phyloP scores from a whole-genome alignment of 1,140 invertebrate species.

The Apis cerana region DNA sequence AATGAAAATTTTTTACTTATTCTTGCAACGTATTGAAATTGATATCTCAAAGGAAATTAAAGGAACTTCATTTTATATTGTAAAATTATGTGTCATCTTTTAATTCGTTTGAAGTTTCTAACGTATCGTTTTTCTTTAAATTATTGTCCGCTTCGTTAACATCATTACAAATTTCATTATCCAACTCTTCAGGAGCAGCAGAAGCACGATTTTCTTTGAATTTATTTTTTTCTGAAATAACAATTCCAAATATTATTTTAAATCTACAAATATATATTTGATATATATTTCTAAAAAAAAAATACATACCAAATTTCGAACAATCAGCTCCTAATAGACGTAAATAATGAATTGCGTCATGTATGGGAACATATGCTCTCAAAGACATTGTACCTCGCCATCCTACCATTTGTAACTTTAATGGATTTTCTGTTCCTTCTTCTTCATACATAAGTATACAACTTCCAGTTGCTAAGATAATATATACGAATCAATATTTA shows the following conservation, averaged over 20 bases:
- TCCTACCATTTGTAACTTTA: slow-evolving; percentile 89
- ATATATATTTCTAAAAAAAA: not conserved
- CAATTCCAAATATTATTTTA: slow-evolving; percentile 26
- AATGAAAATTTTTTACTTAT: slow-evolving; percentile 47
- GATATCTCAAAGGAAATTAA: slow-evolving; percentile 31
- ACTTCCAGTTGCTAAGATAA: slow-evolving; percentile 85
- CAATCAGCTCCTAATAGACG: slow-evolving; percentile 91
- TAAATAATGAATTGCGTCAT: slow-evolving; percentile 92
- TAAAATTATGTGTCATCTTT: slow-evolving; percentile 17
- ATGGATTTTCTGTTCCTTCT: slow-evolving; percentile 76
- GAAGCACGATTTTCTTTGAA: slow-evolving; percentile 72
- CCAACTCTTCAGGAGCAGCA: not conserved
- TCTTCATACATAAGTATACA: slow-evolving; percentile 88
- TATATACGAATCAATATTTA: slow-evolving; percentile 34
- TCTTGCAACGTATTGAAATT: slow-evolving; percentile 6
- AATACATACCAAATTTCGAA: slow-evolving; percentile 87
- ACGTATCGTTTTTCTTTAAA: not conserved
- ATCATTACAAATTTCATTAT: slow-evolving; percentile 18
- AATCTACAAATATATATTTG: slow-evolving; percentile 4
- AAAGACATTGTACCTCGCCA: slow-evolving; percentile 95
- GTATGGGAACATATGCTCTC: slow-evolving; percentile 91
- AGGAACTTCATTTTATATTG: slow-evolving; percentile 44
- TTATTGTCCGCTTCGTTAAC: not conserved
- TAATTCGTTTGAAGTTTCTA: slow-evolving; percentile 27
- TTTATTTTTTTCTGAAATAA: slow-evolving; percentile 76